A percentile compares a stretch with the other conserved stretches of the same genome.
phyloP scores from a whole-genome alignment of 2,888 invertebrate species.

The Diadegma fenestrale region DNA sequence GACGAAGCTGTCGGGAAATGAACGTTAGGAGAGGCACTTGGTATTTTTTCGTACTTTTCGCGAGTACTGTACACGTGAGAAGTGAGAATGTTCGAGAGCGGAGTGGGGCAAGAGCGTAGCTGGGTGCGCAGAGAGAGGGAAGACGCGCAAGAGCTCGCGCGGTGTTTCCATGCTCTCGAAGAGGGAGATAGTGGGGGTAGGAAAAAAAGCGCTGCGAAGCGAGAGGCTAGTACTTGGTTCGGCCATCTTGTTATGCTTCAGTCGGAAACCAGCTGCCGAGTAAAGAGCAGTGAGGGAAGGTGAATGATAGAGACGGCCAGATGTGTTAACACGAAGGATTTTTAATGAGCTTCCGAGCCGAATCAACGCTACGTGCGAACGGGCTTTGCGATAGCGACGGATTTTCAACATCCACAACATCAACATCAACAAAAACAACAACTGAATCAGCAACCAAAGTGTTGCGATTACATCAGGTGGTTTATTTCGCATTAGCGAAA shows the following conservation, averaged over 20 bases:
- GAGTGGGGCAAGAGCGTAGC: constrained; percentile 3
- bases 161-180: constrained; percentile 17
- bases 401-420: constrained; percentile 68
- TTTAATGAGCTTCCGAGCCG: constrained; percentile 84
- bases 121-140: background rate
- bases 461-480: constrained; percentile 34
- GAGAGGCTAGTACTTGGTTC: constrained; percentile 70
- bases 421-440: constrained; percentile 67
- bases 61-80: background rate
- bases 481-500: constrained; percentile 51
- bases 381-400: constrained; percentile 81
- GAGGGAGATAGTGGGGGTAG: constrained; percentile 42
- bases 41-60: constrained; percentile 14
- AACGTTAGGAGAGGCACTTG: background rate
- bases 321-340: constrained; percentile 83
- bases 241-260: constrained; percentile 76
- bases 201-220: constrained; percentile 49
- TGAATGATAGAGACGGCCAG: constrained; percentile 80
- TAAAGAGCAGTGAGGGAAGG: constrained; percentile 84
- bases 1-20: constrained; percentile 1
- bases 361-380: constrained; percentile 80
- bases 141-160: constrained; percentile 8
- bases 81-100: background rate
- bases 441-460: background rate
- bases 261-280: constrained; percentile 85